Evolutionary conservation across 2,113 vertebrate species (phyloP).

Genomic region (Carollia perspicillata): DNA sequence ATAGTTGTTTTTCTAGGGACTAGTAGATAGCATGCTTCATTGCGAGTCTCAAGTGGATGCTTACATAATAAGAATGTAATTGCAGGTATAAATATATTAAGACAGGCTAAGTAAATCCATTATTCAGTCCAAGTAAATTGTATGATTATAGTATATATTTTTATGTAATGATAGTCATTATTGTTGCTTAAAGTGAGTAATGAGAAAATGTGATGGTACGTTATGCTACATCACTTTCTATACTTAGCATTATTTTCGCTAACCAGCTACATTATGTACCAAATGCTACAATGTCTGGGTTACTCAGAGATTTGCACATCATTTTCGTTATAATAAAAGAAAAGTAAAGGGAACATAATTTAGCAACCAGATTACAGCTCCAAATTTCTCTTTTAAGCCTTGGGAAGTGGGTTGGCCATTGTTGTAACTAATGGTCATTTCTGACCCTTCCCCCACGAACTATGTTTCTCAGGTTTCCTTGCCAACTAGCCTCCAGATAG

Average conservation of each 20-base stretch:
- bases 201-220: neutral
- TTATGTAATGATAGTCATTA: neutral
- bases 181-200: slow-evolving; percentile 5
- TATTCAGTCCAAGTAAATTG: neutral
- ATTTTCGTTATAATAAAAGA: slow-evolving; percentile 47
- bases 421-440: neutral
- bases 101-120: neutral
- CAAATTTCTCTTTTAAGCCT: slow-evolving; percentile 12
- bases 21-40: neutral
- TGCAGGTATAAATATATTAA: slow-evolving; percentile 5
- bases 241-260: slow-evolving; percentile 17
- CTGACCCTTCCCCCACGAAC: neutral
- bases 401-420: neutral
- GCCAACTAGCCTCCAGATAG: neutral
- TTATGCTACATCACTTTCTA: neutral
- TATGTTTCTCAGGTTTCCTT: neutral
- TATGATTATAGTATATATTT: slow-evolving; percentile 37
- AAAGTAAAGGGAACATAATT: slow-evolving; percentile 44
- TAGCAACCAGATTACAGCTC: neutral
- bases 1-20: neutral
- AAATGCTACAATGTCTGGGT: neutral
- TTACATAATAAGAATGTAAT: neutral
- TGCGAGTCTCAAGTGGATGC: neutral
- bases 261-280: slow-evolving; percentile 6
- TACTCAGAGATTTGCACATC: neutral